These are phyloP conservation scores for Gastrophysa polygoni DNA, from an alignment of 2,888 invertebrate genomes.

Conservation along the genomic window DNA sequence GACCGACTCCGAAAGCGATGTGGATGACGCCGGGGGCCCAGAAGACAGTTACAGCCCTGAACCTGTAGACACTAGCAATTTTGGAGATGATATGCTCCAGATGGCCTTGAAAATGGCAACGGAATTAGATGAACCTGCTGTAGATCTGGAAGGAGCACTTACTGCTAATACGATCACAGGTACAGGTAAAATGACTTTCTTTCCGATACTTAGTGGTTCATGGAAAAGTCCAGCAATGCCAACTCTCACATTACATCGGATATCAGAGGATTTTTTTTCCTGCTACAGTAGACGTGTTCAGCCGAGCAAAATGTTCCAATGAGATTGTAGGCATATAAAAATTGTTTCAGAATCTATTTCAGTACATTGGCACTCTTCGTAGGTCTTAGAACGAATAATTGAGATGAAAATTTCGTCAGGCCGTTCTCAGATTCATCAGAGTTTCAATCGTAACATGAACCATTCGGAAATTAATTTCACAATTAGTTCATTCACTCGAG, in stretches of 20 bases:
- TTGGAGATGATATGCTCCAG: slow-evolving; percentile 83
- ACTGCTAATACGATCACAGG: slow-evolving; percentile 77
- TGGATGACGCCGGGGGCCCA: slow-evolving; percentile 46
- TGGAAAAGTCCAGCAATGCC: not conserved
- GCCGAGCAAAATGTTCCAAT: too few species aligned
- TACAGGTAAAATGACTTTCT: not conserved
- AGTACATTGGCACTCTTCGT: too few species aligned
- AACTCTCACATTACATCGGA: not conserved
- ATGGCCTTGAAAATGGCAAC: slow-evolving; percentile 88
- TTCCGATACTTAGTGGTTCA: not conserved
- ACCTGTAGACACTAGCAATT: slow-evolving; percentile 62
- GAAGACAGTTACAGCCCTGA: slow-evolving; percentile 69
- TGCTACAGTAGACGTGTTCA: too few species aligned
- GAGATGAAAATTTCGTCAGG: too few species aligned
- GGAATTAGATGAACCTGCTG: slow-evolving; percentile 82
- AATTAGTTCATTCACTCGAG: too few species aligned
- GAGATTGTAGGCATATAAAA: too few species aligned
- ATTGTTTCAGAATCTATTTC: too few species aligned
- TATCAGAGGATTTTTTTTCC: too few species aligned
- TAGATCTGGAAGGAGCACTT: slow-evolving; percentile 83
- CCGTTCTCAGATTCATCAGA: too few species aligned
- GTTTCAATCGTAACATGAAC: too few species aligned
- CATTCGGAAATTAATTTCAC: too few species aligned
- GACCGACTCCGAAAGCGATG: slow-evolving; percentile 75
- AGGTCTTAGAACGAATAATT: too few species aligned